Evolutionary conservation across 2,797 vertebrate species (phyloP), one percentile per base, ranked within the genome.

Genomic region (Chloroceryle inda): DNA sequence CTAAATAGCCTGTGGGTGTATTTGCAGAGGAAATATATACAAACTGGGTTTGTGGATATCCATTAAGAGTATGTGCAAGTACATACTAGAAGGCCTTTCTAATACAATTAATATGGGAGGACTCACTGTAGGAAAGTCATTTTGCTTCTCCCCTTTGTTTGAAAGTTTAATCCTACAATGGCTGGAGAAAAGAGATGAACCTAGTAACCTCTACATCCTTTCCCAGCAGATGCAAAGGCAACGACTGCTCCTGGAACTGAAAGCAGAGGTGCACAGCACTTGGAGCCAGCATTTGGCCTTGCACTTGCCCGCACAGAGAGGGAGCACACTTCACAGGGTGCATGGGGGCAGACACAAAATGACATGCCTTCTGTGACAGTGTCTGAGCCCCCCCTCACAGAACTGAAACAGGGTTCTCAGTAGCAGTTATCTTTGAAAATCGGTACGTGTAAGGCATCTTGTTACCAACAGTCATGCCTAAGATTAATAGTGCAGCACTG

Each of bases 391-490:
- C 45, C 5, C 4, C 2, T 27, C 69, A 40, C 38, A 76, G 76
- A 77, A 58, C 5, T 38, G 52, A 82, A 78, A 63, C 42, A 11
- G 79, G 50, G 79, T 73, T 72, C 96, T 92, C 82, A 76, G 64
- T 23, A 85, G 79, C 78, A 37, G 79, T 63, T 59, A 69, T 4
- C 88, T 96, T 81, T 88, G 92, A 96, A 92, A 94, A 92, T 8
- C 5, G 3, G 76, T 75, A 82, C 0, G 6, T 33, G 55, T 56
- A 29, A 81, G 79, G 91, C 82, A 92, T 58, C 87, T 94, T 3
- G 31, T 94, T 91, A 93, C 91, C 82, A 94, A 66, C 68, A 76
- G 94, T 55, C 88, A 58, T 55, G 35, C 47, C 73, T 56, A 55
- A 91, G 88, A 89, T 89, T 85, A 94, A 92, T 66, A 66, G 85